A percentile compares a stretch with the other conserved stretches of the same genome.
These are phyloP conservation scores for Hypomecis atomaria DNA, from an alignment of 2,888 invertebrate species.

Conservation along the genomic window DNA sequence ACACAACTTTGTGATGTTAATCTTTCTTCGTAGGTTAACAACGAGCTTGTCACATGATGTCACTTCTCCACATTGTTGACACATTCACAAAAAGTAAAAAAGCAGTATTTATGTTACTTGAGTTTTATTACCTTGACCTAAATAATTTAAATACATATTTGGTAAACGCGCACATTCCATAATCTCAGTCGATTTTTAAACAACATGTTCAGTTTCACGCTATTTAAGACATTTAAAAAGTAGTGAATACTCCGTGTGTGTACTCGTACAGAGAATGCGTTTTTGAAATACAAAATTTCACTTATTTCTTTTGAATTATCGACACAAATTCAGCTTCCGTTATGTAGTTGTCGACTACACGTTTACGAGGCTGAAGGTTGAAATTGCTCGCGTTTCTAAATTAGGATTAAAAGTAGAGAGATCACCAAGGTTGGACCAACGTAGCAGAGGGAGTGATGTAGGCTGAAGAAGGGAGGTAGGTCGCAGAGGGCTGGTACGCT, in stretches of 20 bases:
- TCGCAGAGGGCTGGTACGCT: constrained; percentile 39
- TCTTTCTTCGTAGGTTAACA: constrained; percentile 22
- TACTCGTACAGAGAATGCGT: too few species aligned
- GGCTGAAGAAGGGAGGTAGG: constrained; percentile 12
- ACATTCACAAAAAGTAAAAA: constrained; percentile 23
- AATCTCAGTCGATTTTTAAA: constrained; percentile 18
- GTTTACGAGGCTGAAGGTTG: too few species aligned
- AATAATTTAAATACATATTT: constrained; percentile 28
- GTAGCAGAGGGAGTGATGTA: constrained; percentile 43
- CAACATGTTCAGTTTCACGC: constrained; percentile 9
- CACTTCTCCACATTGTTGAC: constrained; percentile 19
- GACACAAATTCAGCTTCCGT: too few species aligned
- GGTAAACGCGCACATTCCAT: constrained; percentile 14
- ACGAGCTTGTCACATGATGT: constrained; percentile 13
- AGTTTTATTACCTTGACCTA: constrained; percentile 33
- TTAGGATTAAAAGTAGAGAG: not conserved
- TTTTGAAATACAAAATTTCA: too few species aligned
- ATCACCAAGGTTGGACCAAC: constrained; percentile 52
- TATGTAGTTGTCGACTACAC: too few species aligned
- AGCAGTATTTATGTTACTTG: constrained; percentile 7
- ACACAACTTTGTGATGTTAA: constrained; percentile 34
- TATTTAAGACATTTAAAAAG: constrained; percentile 1
- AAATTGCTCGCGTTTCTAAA: not conserved
- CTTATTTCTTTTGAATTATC: too few species aligned
- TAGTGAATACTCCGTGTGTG: too few species aligned